Evolutionary conservation across 1,140 invertebrate species (phyloP).

Genomic region (Pararge aegeria): DNA sequence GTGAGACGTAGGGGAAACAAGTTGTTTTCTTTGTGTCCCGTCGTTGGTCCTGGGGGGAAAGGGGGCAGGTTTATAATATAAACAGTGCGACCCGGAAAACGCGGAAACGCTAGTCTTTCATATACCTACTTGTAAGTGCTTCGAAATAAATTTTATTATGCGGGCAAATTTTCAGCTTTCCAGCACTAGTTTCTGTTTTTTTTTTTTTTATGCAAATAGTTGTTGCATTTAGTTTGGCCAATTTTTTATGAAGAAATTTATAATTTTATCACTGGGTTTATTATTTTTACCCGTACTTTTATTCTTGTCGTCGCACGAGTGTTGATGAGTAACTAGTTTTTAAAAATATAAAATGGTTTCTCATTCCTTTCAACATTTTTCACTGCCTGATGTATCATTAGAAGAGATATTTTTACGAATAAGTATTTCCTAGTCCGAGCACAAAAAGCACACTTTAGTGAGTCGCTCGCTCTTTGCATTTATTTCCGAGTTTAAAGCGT

Average conservation of each 20-base stretch:
- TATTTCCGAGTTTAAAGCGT: too few relatives aligned
- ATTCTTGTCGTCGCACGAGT: background rate
- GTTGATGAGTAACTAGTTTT: too few relatives aligned
- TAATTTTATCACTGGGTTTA: background rate
- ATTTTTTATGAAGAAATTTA: background rate
- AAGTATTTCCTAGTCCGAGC: too few relatives aligned
- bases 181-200: background rate
- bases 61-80: slow-evolving; percentile 37
- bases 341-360: too few relatives aligned
- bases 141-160: slow-evolving; percentile 23
- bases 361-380: too few relatives aligned
- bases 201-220: slow-evolving; percentile 18
- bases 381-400: too few relatives aligned
- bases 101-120: slow-evolving; percentile 8
- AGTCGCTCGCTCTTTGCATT: too few relatives aligned
- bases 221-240: slow-evolving; percentile 3
- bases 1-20: slow-evolving; percentile 56
- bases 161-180: slow-evolving; percentile 10
- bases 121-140: slow-evolving; percentile 18
- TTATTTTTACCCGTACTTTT: background rate
- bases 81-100: slow-evolving; percentile 33
- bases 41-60: slow-evolving; percentile 18
- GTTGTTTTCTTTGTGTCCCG: slow-evolving; percentile 49
- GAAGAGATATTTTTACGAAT: too few relatives aligned
- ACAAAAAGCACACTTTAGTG: too few relatives aligned